phyloP scores from a whole-genome alignment of 2,113 vertebrate species.

The Apteryx mantelli region DNA sequence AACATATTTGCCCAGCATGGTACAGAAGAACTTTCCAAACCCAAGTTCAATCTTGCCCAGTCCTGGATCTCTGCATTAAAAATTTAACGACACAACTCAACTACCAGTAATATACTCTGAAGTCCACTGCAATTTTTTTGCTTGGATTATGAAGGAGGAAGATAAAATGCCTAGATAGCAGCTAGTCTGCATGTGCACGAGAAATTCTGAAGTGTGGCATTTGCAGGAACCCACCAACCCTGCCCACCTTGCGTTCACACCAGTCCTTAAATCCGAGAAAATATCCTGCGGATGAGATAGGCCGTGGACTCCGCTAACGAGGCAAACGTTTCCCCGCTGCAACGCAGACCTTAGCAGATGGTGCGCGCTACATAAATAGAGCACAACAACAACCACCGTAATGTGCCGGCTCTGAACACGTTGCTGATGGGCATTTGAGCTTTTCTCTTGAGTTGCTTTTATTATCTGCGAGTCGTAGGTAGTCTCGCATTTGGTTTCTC shows the following conservation, averaged over 20 bases:
- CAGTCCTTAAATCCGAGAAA: neutral
- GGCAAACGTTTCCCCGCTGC: neutral
- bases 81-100: neutral
- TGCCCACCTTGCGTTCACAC: neutral
- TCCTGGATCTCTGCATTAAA: neutral
- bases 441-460: neutral
- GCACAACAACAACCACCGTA: neutral
- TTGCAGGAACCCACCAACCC: neutral
- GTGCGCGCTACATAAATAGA: neutral
- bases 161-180: neutral
- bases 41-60: neutral
- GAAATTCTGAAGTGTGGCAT: neutral
- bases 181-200: neutral
- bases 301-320: neutral
- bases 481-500: neutral
- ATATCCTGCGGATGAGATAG: neutral
- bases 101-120: neutral
- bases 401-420: neutral
- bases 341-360: neutral
- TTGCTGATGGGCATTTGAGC: neutral
- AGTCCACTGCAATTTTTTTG: neutral
- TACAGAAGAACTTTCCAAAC: slow-evolving; percentile 42
- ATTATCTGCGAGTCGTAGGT: too few species aligned
- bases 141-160: neutral
- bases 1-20: slow-evolving; percentile 59